A percentile compares a stretch with the other conserved stretches of the same genome.
Evolutionary conservation across 2,797 vertebrate species (phyloP).

Genomic region (Bothrops alternatus): DNA sequence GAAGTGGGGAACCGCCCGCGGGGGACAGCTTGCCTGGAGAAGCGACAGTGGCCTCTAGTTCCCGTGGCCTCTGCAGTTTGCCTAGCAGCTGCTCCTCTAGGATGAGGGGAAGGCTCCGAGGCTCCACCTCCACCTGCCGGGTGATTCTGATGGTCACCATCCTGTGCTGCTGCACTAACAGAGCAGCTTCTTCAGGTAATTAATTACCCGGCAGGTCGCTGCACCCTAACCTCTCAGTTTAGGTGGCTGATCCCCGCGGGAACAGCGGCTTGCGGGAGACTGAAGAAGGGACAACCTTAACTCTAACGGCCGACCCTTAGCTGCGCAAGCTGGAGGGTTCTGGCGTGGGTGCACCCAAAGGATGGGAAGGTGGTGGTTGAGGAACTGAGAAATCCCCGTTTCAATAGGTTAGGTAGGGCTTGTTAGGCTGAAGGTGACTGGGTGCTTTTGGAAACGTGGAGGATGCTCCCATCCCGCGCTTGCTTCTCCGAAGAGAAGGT

Average conservation of each 20-base stretch:
- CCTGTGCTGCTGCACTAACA: slow-evolving; percentile 6
- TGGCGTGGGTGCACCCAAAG: neutral
- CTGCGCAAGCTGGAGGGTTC: neutral
- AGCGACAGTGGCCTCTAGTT: too few species aligned
- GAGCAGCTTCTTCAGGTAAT: slow-evolving; percentile 40
- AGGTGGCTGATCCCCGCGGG: neutral
- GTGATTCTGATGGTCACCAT: slow-evolving; percentile 3
- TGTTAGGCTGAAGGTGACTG: neutral
- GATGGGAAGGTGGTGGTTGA: neutral
- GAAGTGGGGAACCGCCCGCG: neutral
- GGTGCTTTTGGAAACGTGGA: neutral
- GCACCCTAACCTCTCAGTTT: neutral
- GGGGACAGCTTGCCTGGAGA: neutral
- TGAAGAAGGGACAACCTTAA: neutral
- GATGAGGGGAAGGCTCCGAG: neutral
- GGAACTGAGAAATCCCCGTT: neutral
- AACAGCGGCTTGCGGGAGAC: neutral
- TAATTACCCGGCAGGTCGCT: neutral
- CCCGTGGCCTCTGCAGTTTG: neutral
- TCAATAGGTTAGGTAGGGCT: neutral
- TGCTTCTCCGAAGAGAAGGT: neutral
- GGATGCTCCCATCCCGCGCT: neutral
- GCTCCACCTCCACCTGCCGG: slow-evolving; percentile 3
- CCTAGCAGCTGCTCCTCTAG: neutral
- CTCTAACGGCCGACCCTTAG: neutral